Evolutionary conservation across 2,797 vertebrate genomes (phyloP).

Genomic region (Tragelaphus oryx): DNA sequence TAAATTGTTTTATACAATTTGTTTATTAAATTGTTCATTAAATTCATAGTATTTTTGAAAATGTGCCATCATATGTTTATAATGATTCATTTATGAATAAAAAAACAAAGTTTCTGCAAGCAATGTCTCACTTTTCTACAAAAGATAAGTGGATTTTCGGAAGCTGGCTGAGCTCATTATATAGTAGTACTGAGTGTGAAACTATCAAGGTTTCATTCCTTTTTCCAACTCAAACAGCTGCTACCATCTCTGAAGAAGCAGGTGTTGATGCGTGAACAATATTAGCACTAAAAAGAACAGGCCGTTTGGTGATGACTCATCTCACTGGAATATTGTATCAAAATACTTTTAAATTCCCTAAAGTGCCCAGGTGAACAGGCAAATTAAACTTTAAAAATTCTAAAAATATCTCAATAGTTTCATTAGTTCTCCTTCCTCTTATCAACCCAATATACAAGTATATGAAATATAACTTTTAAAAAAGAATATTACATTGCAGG

Average conservation of each 20-base stretch:
- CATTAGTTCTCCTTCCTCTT: not conserved
- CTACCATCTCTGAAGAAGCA: constrained; percentile 70
- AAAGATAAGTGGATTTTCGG: not conserved
- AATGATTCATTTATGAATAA: not conserved
- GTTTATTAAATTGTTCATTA: too few relatives aligned
- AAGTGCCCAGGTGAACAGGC: constrained; percentile 75
- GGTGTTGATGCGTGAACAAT: constrained; percentile 65
- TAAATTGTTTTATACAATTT: too few relatives aligned
- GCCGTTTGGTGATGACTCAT: constrained; percentile 66
- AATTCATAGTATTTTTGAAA: not conserved
- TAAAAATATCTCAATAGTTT: constrained; percentile 41
- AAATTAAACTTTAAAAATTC: constrained; percentile 65
- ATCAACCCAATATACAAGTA: constrained; percentile 2
- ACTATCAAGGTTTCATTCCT: constrained; percentile 72
- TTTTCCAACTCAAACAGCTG: constrained; percentile 74
- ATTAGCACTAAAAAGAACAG: constrained; percentile 71
- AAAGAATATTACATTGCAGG: not conserved
- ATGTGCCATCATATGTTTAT: not conserved
- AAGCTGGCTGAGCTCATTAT: not conserved
- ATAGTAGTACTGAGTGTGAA: not conserved
- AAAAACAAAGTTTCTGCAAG: not conserved
- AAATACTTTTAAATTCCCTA: constrained; percentile 71
- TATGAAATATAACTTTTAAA: constrained; percentile 1
- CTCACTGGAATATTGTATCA: constrained; percentile 52
- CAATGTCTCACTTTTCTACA: not conserved